These are phyloP conservation scores for Autographa gamma DNA, from an alignment of 2,888 invertebrate species.

Conservation along the genomic window DNA sequence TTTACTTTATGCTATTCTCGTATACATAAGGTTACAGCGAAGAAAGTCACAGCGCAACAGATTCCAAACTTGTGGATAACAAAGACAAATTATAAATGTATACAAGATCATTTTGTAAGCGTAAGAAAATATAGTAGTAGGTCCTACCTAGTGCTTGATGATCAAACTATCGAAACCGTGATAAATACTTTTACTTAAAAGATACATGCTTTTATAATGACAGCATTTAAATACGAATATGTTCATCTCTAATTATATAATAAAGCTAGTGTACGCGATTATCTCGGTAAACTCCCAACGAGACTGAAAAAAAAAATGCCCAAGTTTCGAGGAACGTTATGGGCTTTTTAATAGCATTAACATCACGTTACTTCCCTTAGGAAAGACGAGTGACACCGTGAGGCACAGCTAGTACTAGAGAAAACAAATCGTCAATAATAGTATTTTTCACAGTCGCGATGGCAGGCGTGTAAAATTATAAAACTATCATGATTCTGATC, in stretches of 20 bases:
- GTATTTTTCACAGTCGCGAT: background rate
- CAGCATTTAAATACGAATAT: no score
- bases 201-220: background rate
- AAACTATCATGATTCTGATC: background rate
- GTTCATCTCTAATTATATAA: no score
- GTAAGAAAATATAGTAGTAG: conserved; percentile 9
- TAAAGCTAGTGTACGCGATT: no score
- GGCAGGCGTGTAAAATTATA: background rate
- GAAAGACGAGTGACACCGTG: no score
- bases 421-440: background rate
- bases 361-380: no score
- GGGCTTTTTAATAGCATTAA: no score
- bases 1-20: background rate
- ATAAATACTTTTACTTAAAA: background rate
- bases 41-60: conserved; percentile 11
- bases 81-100: background rate
- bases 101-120: conserved; percentile 4
- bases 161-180: background rate
- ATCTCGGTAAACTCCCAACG: no score
- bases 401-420: no score
- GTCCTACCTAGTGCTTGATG: no score
- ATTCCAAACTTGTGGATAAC: conserved; percentile 6
- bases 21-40: background rate
- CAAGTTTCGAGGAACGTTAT: no score
- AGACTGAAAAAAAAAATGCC: no score